phyloP scores from a whole-genome alignment of 2,797 vertebrate genomes.

The Peromyscus melanophrys region DNA sequence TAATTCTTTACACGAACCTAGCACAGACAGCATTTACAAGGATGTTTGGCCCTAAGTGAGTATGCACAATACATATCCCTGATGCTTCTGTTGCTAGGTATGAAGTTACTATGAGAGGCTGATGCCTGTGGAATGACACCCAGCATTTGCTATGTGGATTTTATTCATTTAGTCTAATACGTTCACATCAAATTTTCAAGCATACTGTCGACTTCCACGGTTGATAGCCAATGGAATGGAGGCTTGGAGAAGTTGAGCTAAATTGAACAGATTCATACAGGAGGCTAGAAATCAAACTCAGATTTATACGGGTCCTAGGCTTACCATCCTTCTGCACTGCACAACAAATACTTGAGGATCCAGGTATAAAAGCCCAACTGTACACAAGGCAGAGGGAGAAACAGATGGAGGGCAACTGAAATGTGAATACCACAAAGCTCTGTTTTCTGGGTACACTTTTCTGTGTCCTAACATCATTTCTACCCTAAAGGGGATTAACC shows the following conservation, averaged over 20 bases:
- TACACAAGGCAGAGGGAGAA: neutral
- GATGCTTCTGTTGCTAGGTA: neutral
- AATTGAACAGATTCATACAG: neutral
- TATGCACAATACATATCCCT: too few species aligned
- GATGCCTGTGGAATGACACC: neutral
- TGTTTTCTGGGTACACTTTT: neutral
- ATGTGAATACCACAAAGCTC: neutral
- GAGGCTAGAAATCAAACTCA: neutral
- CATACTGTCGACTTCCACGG: neutral
- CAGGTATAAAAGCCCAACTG: neutral
- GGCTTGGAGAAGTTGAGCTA: slow-evolving; percentile 31
- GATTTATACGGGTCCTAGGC: neutral
- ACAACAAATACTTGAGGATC: neutral
- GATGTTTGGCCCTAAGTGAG: neutral
- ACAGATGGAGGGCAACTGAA: neutral
- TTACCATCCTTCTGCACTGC: neutral
- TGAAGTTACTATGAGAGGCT: neutral
- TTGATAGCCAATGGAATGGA: neutral
- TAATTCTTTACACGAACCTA: neutral
- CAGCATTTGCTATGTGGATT: neutral
- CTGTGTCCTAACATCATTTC: neutral
- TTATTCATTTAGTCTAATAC: slow-evolving; percentile 9
- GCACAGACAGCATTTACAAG: neutral
- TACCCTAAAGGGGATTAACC: neutral
- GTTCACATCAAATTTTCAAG: neutral